These are phyloP conservation scores for Psammodynastes pulverulentus DNA, from an alignment of 2,113 vertebrate genomes.

Conservation along the genomic window DNA sequence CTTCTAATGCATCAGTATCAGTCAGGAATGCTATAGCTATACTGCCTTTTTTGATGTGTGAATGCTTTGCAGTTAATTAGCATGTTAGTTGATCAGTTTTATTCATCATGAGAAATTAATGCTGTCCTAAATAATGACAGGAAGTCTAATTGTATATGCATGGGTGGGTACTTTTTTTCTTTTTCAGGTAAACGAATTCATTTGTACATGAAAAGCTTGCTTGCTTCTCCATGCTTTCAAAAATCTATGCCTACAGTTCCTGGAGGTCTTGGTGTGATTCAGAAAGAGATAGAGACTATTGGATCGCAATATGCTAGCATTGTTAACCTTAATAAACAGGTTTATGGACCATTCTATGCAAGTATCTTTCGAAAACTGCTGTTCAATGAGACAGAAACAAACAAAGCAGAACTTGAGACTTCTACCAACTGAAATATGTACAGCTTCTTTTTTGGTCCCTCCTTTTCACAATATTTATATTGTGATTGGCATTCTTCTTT, in stretches of 20 bases:
- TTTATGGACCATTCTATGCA: constrained; percentile 90
- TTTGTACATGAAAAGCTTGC: constrained; percentile 78
- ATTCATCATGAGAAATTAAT: neutral
- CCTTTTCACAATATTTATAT: constrained; percentile 18
- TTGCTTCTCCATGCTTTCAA: constrained; percentile 70
- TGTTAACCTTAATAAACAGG: constrained; percentile 87
- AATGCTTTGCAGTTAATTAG: neutral
- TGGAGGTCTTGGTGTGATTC: constrained; percentile 79
- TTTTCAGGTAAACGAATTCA: constrained; percentile 85
- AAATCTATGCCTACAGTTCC: constrained; percentile 75
- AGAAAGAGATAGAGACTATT: constrained; percentile 76
- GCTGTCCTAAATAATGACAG: neutral
- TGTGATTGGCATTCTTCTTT: neutral
- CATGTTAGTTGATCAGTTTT: neutral
- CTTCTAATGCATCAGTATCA: neutral
- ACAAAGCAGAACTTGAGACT: constrained; percentile 53
- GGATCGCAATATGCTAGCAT: constrained; percentile 80
- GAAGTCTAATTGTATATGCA: neutral
- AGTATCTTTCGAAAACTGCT: constrained; percentile 87
- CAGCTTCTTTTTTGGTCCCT: neutral
- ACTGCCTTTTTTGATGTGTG: neutral
- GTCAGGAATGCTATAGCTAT: neutral
- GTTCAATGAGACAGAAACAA: constrained; percentile 64
- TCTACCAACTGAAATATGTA: constrained; percentile 43
- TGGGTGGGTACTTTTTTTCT: neutral